A percentile compares a stretch with the other conserved stretches of the same genome.
phyloP scores from a whole-genome alignment of 2,113 vertebrate species.

The Fregata magnificens region DNA sequence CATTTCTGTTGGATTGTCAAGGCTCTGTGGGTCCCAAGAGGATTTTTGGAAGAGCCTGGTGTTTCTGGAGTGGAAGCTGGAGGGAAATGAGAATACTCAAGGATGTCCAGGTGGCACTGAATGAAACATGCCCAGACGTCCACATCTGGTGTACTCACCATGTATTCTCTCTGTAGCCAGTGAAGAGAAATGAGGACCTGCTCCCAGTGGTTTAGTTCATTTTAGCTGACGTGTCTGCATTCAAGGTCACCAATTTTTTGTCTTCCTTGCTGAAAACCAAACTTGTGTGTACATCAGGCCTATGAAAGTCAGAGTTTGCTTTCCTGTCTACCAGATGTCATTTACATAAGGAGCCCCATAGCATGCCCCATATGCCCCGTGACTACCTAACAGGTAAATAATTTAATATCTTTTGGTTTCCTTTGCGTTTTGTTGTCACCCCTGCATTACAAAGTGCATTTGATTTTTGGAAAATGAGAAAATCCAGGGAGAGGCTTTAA shows the following conservation, averaged over 20 bases:
- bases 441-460: rapidly evolving
- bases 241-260: not conserved
- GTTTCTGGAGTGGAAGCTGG: not conserved
- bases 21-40: not conserved
- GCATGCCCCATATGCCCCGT: not conserved
- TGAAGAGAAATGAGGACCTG: not conserved
- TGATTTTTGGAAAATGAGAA: not conserved
- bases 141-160: not conserved
- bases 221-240: not conserved
- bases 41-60: not conserved
- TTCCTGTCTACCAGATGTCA: not conserved
- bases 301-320: not conserved
- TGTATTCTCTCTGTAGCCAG: not conserved
- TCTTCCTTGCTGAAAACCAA: not conserved
- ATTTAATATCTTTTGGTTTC: not conserved
- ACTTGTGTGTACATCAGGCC: not conserved
- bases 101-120: not conserved
- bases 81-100: not conserved
- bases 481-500: not conserved
- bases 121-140: not conserved
- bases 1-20: not conserved
- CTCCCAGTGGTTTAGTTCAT: not conserved
- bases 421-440: not conserved
- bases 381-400: not conserved
- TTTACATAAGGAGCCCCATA: not conserved